A percentile compares a stretch with the other conserved stretches of the same genome.
These are phyloP conservation scores for Colaptes auratus DNA, from an alignment of 2,113 vertebrate species.

Conservation along the genomic window DNA sequence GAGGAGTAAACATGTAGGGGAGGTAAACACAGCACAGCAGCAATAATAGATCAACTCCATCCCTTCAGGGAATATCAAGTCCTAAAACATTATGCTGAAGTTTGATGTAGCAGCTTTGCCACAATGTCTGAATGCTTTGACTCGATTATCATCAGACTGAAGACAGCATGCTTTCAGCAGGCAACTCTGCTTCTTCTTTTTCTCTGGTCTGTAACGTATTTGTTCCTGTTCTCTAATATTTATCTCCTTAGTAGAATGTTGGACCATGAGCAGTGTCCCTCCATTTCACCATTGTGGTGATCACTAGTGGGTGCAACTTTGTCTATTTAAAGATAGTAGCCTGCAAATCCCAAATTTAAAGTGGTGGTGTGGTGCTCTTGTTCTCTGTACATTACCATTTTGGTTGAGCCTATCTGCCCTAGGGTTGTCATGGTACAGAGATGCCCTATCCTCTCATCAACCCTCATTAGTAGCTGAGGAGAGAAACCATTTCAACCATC, in stretches of 20 bases:
- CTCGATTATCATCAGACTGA: neutral
- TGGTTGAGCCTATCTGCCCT: fast-evolving
- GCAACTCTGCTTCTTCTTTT: neutral
- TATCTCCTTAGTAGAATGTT: neutral
- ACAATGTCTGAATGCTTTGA: neutral
- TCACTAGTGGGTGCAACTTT: neutral
- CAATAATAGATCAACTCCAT: neutral
- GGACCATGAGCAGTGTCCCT: neutral
- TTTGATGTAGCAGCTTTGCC: neutral
- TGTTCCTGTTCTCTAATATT: neutral
- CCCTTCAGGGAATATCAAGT: neutral
- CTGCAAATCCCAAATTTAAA: neutral
- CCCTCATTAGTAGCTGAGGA: neutral
- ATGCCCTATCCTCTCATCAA: neutral
- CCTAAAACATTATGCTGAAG: neutral
- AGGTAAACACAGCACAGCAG: neutral
- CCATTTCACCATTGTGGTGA: too few species aligned
- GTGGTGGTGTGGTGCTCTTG: neutral
- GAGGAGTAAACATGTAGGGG: neutral
- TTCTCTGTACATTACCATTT: neutral
- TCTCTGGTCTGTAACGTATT: neutral
- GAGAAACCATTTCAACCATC: neutral
- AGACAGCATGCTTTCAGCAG: neutral
- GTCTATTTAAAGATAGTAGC: neutral
- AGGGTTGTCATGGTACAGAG: neutral